Percentiles rank a stretch among this genome's conserved stretches.
Conservation (phyloP, 2,113 vertebrate species). For the cattle (Bos taurus) region ARS-UCD2.0 NC_037347.1:45402001-45402500, state of each 20-base stretch:
- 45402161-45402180: neutral
- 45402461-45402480: conserved; percentile 7
- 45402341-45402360: neutral
- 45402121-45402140: neutral
- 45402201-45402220: neutral
- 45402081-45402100: neutral
- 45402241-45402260: neutral
- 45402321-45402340: neutral
- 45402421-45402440: neutral
- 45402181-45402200: neutral
- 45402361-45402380: neutral
- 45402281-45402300: neutral
- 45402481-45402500: neutral
- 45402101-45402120: neutral
- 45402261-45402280: neutral
- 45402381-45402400: neutral
- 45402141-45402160: neutral
- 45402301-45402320: neutral
- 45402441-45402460: neutral
- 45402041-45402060: neutral
- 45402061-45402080: neutral
- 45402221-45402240: neutral
- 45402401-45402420: neutral
- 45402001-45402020: neutral
- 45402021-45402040: neutral